phyloP scores from a whole-genome alignment of 1,140 invertebrate genomes.

The Palaemon carinicauda region DNA sequence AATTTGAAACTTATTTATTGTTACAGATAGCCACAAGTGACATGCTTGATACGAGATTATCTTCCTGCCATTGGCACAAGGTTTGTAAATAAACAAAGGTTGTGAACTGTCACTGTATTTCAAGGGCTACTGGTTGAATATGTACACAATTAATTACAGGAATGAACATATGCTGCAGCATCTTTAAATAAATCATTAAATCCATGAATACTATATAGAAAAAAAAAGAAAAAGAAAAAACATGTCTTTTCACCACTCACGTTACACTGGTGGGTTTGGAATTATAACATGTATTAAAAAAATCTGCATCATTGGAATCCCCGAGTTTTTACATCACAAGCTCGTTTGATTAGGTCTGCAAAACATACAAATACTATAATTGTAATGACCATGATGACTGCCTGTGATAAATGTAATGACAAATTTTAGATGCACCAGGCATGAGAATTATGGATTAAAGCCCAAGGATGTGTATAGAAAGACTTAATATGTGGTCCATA shows the following conservation, averaged over 20 bases:
- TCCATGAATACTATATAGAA: constrained; percentile 17
- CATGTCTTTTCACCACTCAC: constrained; percentile 23
- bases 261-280: constrained; percentile 24
- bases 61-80: background rate
- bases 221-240: constrained; percentile 18
- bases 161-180: constrained; percentile 57
- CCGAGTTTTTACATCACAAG: constrained; percentile 26
- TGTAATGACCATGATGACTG: constrained; percentile 27
- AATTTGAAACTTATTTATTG: too few relatives aligned
- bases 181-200: constrained; percentile 43
- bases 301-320: constrained; percentile 38
- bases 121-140: constrained; percentile 57
- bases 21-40: too few relatives aligned
- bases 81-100: constrained; percentile 50
- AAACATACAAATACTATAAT: constrained; percentile 29
- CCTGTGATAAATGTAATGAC: constrained; percentile 38
- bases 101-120: constrained; percentile 56
- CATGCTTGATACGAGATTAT: too few relatives aligned
- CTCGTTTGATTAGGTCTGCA: constrained; percentile 49
- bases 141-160: constrained; percentile 57
- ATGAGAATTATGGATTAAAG: constrained; percentile 30
- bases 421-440: constrained; percentile 15
- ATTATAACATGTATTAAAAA: background rate
- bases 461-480: constrained; percentile 39
- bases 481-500: constrained; percentile 53